Conservation (phyloP, 2,113 vertebrate species). For the Felis catus region DNA sequence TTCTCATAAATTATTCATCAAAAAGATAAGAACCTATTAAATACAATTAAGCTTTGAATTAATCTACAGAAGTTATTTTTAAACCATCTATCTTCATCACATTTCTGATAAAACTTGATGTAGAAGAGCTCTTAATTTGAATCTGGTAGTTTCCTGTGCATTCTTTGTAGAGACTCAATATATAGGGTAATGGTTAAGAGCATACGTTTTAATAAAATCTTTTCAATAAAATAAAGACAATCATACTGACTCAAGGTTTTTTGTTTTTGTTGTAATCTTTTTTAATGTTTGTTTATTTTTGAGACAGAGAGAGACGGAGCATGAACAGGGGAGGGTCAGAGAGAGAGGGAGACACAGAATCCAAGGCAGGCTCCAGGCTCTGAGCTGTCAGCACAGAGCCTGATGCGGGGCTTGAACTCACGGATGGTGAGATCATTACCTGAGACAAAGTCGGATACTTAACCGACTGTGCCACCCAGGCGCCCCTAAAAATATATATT, state of each 20-base stretch:
- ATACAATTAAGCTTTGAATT: slow-evolving; percentile 62
- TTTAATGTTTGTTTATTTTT: no score
- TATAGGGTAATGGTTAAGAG: not conserved
- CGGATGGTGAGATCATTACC: no score
- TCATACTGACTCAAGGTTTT: not conserved
- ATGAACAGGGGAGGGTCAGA: no score
- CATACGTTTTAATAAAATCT: not conserved
- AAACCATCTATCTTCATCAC: not conserved
- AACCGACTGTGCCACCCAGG: no score
- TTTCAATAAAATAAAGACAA: not conserved
- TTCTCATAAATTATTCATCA: slow-evolving; percentile 72
- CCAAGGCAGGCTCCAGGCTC: no score
- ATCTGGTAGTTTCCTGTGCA: not conserved
- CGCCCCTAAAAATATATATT: no score
- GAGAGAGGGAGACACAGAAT: no score
- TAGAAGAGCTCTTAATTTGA: not conserved
- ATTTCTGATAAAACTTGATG: slow-evolving; percentile 23
- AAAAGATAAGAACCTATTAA: slow-evolving; percentile 68
- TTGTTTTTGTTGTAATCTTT: not conserved
- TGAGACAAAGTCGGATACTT: no score
- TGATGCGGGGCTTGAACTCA: no score
- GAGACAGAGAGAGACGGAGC: no score
- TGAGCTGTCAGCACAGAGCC: no score
- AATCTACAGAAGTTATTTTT: slow-evolving; percentile 59
- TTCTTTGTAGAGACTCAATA: not conserved